Conservation (phyloP, 2,888 invertebrate genomes). For the Teleiodes luculella region DNA sequence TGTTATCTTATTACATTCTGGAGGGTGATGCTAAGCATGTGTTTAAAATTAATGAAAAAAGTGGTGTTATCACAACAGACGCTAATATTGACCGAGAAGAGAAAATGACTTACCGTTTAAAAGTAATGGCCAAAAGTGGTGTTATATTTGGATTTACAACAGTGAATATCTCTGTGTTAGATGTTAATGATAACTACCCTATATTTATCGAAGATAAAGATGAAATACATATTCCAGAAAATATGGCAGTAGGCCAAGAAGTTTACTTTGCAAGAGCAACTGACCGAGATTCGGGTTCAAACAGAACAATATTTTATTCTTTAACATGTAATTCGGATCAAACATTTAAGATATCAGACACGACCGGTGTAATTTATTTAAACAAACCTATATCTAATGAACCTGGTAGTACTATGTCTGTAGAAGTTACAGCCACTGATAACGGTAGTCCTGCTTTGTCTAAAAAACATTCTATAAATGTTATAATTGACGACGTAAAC, state of each 20-base stretch:
- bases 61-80: constrained; percentile 87
- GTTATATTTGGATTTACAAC: constrained; percentile 86
- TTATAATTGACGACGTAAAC: constrained; percentile 92
- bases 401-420: constrained; percentile 83
- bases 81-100: constrained; percentile 91
- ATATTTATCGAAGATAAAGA: constrained; percentile 88
- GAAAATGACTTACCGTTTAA: constrained; percentile 85
- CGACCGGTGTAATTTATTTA: constrained; percentile 93
- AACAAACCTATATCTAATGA: constrained; percentile 87
- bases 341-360: constrained; percentile 90
- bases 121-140: constrained; percentile 87
- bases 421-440: constrained; percentile 92
- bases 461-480: constrained; percentile 85
- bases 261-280: constrained; percentile 91
- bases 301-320: constrained; percentile 90
- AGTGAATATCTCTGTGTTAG: constrained; percentile 89
- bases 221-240: constrained; percentile 89
- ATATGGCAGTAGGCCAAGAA: constrained; percentile 95
- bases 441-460: constrained; percentile 86
- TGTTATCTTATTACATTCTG: constrained; percentile 85
- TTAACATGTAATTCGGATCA: constrained; percentile 88
- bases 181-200: constrained; percentile 95
- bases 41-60: constrained; percentile 88
- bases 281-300: constrained; percentile 93
- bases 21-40: constrained; percentile 87